Evolutionary conservation across 2,888 invertebrate species (phyloP), one percentile per base, ranked within the genome.

Genomic region (Chironomus riparius): DNA sequence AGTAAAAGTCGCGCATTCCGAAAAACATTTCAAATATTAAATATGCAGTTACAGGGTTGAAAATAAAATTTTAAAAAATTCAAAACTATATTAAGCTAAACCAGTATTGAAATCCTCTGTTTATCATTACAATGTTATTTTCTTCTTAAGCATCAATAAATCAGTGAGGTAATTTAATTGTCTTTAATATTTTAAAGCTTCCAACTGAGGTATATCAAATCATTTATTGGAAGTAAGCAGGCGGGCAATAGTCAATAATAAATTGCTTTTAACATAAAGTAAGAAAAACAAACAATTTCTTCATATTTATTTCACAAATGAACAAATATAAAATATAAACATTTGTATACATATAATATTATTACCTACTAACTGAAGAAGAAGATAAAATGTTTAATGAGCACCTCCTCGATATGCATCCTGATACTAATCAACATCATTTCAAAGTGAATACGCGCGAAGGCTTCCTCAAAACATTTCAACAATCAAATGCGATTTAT

Each of bases 181-280:
- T 72, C 72, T 72, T 62, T 38, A 72, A 72, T 72, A 72, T 72
- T 38, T 72, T 62, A 72, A n/a, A 62, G 72, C 62, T 72, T 72
- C 72, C 72, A 72, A 61, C 72, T 50, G 56, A 61, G 62, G 21
- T 50, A 72, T 28, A 62, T 38, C 62, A 72, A 72, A 71, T 71
- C 50, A 22, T 38, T 50, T 70, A 21, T 18, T 47, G 47, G 47
- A 56, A 56, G 56, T 7, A 56, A 56, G 56, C 56, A 56, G 56
- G 56, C 56, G 56, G 62, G 21, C 24, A 24, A 65, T 65, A 13
- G 21, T 13, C n/a, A 65, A 65, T 65, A 65, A 65, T 24, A 65
- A 65, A 65, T 65, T 13, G 65, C 65, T n/a, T 65, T 22, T 22
- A 24, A 65, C 12, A 38, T 38, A 38, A 38, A 38, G 10, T 10